Evolutionary conservation across 2,888 invertebrate genomes (phyloP).

Genomic region (Zaprionus obscuricornis): DNA sequence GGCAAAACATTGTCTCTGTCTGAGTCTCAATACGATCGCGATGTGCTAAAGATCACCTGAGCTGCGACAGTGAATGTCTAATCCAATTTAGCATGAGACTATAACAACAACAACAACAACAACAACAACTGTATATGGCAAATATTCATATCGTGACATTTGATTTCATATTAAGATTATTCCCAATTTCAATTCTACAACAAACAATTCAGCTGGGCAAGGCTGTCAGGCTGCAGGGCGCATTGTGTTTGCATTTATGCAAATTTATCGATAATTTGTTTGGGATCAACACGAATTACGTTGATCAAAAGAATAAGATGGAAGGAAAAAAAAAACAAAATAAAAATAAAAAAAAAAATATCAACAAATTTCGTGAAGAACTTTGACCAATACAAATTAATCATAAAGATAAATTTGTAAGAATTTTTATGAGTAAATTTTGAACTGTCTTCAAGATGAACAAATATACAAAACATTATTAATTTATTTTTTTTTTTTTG

Average conservation of each 20-base stretch:
- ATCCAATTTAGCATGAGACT: constrained; percentile 60
- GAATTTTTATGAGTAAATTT: too few species aligned
- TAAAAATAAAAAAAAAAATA: background rate
- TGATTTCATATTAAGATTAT: constrained; percentile 70
- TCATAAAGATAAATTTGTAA: too few species aligned
- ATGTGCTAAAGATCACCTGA: constrained; percentile 59
- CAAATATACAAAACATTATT: too few species aligned
- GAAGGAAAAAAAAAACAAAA: too few species aligned
- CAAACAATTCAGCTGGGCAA: background rate
- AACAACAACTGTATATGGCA: constrained; percentile 41
- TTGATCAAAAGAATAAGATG: too few species aligned
- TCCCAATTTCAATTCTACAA: constrained; percentile 11
- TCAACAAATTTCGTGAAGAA: too few species aligned
- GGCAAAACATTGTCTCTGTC: constrained; percentile 8
- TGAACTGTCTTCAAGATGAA: too few species aligned
- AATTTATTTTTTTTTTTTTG: too few species aligned
- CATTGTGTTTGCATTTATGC: constrained; percentile 26
- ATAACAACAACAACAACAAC: constrained; percentile 11
- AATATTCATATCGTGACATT: constrained; percentile 75
- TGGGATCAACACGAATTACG: constrained; percentile 17
- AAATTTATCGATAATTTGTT: constrained; percentile 56
- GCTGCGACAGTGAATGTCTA: constrained; percentile 41
- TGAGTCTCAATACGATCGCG: constrained; percentile 3
- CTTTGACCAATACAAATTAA: too few species aligned
- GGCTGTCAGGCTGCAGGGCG: constrained; percentile 3